These are phyloP conservation scores for Hemistola chrysoprasaria DNA, from an alignment of 2,888 invertebrate species.

Conservation along the genomic window DNA sequence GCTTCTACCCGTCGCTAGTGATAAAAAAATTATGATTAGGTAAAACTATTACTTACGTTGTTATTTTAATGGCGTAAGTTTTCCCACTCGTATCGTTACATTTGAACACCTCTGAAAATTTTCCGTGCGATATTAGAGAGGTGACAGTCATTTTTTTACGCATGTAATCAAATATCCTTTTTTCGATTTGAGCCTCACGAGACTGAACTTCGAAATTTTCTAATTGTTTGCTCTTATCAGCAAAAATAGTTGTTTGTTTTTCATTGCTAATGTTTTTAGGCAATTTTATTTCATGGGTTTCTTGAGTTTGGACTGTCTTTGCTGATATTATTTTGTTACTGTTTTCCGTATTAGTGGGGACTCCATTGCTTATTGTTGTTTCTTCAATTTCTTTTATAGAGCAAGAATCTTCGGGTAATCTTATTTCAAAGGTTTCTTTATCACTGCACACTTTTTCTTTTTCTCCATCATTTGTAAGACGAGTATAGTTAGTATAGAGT, in stretches of 20 bases:
- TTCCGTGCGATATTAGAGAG: conserved; percentile 39
- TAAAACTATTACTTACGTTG: conserved; percentile 37
- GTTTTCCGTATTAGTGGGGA: too few relatives aligned
- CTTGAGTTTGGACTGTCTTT: neutral
- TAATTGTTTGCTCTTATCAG: too few relatives aligned
- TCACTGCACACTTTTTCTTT: too few relatives aligned
- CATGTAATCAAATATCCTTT: conserved; percentile 28
- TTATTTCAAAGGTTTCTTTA: too few relatives aligned
- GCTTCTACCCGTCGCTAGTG: too few relatives aligned
- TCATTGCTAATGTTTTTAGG: neutral
- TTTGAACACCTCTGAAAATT: conserved; percentile 46
- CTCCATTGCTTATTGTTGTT: too few relatives aligned
- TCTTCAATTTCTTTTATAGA: too few relatives aligned
- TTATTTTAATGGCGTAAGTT: conserved; percentile 44
- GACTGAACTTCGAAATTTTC: too few relatives aligned
- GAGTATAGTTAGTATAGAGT: too few relatives aligned
- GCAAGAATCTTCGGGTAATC: too few relatives aligned
- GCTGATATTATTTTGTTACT: too few relatives aligned
- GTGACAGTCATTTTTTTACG: conserved; percentile 29
- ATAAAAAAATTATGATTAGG: neutral
- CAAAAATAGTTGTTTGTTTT: neutral
- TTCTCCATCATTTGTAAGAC: too few relatives aligned
- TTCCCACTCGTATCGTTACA: conserved; percentile 34
- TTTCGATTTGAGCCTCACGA: conserved; percentile 29
- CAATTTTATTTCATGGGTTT: neutral